Conservation (phyloP, 2,797 vertebrate genomes). For the Morelia viridis region DNA sequence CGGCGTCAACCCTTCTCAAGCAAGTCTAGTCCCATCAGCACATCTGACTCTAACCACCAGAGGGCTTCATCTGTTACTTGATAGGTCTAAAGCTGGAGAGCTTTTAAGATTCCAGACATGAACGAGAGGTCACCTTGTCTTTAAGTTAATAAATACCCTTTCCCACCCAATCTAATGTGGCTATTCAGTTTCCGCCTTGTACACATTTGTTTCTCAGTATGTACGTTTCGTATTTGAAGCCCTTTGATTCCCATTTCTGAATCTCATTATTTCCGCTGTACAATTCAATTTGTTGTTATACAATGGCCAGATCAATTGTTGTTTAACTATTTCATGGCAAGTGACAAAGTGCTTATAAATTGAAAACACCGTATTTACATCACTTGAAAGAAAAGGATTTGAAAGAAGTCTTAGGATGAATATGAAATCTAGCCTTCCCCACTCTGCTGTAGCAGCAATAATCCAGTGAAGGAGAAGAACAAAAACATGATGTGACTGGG, state of each 20-base stretch:
- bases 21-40: neutral
- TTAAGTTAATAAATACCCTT: neutral
- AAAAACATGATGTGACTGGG: neutral
- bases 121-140: neutral
- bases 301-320: neutral
- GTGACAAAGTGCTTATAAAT: neutral
- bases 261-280: neutral
- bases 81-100: neutral
- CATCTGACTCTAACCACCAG: constrained; percentile 42
- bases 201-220: neutral
- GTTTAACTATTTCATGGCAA: neutral
- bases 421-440: constrained; percentile 9
- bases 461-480: neutral
- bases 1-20: neutral
- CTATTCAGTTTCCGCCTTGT: constrained; percentile 3
- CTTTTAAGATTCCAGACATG: neutral
- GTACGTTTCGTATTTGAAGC: neutral
- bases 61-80: constrained; percentile 33
- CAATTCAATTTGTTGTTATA: neutral
- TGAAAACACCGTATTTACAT: neutral
- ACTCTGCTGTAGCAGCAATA: accelerated
- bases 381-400: neutral
- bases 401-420: neutral
- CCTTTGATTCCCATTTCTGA: neutral
- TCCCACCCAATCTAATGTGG: accelerated